These are phyloP conservation scores for Thamnophis elegans DNA, from an alignment of 2,797 vertebrate species.

Conservation along the genomic window DNA sequence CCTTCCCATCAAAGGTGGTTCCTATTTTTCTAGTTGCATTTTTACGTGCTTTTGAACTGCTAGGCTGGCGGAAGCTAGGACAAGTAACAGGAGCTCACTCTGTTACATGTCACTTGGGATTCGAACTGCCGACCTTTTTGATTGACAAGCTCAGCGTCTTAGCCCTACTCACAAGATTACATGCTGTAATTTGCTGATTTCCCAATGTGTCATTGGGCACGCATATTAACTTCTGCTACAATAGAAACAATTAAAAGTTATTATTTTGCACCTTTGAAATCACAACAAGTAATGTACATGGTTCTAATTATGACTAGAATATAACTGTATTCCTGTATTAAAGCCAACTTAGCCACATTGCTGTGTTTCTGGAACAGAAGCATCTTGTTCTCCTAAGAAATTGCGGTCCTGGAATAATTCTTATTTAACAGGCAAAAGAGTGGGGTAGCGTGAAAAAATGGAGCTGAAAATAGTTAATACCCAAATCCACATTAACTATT, in stretches of 20 bases:
- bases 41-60: too few relatives aligned
- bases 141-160: too few relatives aligned
- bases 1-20: too few relatives aligned
- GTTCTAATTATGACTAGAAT: not conserved
- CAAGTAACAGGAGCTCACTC: too few relatives aligned
- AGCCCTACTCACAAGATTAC: too few relatives aligned
- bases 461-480: not conserved
- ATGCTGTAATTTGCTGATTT: not conserved
- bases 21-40: too few relatives aligned
- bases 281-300: not conserved
- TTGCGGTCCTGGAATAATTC: not conserved
- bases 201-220: not conserved
- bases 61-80: too few relatives aligned
- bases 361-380: not conserved
- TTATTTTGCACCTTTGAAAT: not conserved
- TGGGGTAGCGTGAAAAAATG: not conserved
- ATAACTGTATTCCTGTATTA: not conserved
- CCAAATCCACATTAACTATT: not conserved
- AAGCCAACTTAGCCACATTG: not conserved
- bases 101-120: too few relatives aligned
- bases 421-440: not conserved
- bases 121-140: too few relatives aligned
- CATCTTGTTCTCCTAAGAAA: not conserved
- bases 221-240: not conserved
- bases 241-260: not conserved